Conservation (phyloP, 2,888 invertebrate species). For the Hirtodrosophila cameraria region DNA sequence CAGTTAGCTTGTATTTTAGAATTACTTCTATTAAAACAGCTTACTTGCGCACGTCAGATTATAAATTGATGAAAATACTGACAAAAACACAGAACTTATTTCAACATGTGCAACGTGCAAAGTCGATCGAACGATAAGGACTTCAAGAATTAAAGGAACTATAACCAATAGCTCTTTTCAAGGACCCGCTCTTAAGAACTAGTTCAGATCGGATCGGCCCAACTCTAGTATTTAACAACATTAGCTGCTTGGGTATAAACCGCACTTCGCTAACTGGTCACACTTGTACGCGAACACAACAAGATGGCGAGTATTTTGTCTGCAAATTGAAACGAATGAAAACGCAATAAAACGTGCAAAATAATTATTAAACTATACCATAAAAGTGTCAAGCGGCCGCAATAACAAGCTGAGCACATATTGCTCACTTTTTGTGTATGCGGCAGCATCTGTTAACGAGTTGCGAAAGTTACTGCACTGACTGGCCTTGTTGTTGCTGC, state of each 20-base stretch:
- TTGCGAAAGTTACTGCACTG: slow-evolving; percentile 58
- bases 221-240: slow-evolving; percentile 1
- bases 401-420: slow-evolving; percentile 38
- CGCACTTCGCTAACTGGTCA: slow-evolving; percentile 52
- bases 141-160: too few relatives aligned
- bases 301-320: slow-evolving; percentile 69
- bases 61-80: too few relatives aligned
- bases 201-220: too few relatives aligned
- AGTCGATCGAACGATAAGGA: too few relatives aligned
- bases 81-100: too few relatives aligned
- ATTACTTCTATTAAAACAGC: too few relatives aligned
- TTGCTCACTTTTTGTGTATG: slow-evolving; percentile 37
- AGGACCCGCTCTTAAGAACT: too few relatives aligned
- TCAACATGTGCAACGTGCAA: too few relatives aligned
- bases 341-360: slow-evolving; percentile 55
- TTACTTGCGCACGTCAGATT: too few relatives aligned
- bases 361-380: slow-evolving; percentile 37
- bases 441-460: slow-evolving; percentile 47
- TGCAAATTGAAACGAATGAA: slow-evolving; percentile 54
- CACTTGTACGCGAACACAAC: slow-evolving; percentile 71
- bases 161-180: too few relatives aligned
- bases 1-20: too few relatives aligned
- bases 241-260: slow-evolving; percentile 25
- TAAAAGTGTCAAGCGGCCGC: slow-evolving; percentile 40
- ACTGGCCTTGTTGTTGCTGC: slow-evolving; percentile 66